Conservation (phyloP, 2,113 vertebrate species). For the Brachyhypopomus occidentalis region DNA sequence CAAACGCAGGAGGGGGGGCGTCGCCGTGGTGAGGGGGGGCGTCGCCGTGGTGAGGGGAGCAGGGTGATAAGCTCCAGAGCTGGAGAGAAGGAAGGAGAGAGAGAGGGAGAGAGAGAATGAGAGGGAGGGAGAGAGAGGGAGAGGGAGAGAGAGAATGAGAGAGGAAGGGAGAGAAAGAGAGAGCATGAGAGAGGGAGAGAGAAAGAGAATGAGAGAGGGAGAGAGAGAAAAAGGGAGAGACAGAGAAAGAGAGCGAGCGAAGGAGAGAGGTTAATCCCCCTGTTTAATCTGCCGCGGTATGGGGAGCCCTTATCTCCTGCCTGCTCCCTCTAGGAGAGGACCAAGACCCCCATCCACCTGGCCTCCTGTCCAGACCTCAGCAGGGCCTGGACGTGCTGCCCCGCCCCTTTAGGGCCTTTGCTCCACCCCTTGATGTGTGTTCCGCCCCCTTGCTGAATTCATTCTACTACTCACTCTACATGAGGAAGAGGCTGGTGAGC, state of each 20-base stretch:
- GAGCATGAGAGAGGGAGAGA: slow-evolving; percentile 12
- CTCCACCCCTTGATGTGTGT: background rate
- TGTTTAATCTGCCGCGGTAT: slow-evolving; percentile 79
- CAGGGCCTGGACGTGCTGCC: too few relatives aligned
- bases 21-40: slow-evolving; percentile 57
- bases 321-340: background rate
- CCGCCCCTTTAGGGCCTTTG: background rate
- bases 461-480: background rate
- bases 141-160: too few relatives aligned
- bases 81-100: slow-evolving; percentile 66
- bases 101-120: slow-evolving; percentile 68
- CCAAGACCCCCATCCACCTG: too few relatives aligned
- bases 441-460: background rate
- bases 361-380: background rate
- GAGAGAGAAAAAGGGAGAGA: too few relatives aligned
- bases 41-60: slow-evolving; percentile 51
- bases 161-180: background rate
- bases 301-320: slow-evolving; percentile 68
- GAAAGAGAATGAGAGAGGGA: too few relatives aligned
- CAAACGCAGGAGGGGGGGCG: slow-evolving; percentile 72
- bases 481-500: background rate
- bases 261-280: slow-evolving; percentile 76
- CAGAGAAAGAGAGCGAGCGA: too few relatives aligned
- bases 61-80: slow-evolving; percentile 68
- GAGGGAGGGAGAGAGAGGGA: too few relatives aligned